These are phyloP conservation scores for Symphodus melops DNA, from an alignment of 2,113 vertebrate genomes.

Conservation along the genomic window DNA sequence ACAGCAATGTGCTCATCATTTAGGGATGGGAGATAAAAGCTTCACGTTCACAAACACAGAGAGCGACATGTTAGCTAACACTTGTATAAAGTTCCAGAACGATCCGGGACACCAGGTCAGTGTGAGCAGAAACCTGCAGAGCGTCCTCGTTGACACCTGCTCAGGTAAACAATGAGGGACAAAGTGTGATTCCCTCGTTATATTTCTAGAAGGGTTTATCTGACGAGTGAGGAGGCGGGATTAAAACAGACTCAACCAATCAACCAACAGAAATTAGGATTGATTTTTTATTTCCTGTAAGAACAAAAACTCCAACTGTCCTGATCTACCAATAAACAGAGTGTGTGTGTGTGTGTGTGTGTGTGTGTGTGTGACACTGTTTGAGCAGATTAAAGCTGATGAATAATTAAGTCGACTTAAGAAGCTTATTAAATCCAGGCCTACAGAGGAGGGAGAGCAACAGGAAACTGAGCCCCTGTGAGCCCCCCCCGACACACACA, in stretches of 20 bases:
- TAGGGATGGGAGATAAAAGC: too few relatives aligned
- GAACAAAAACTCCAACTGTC: background rate
- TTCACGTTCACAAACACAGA: too few relatives aligned
- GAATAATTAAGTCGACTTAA: slow-evolving; percentile 77
- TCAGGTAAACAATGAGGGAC: background rate
- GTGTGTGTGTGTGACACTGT: slow-evolving; percentile 31
- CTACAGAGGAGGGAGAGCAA: slow-evolving; percentile 49
- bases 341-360: background rate
- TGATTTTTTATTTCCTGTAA: background rate
- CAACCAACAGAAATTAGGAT: too few relatives aligned
- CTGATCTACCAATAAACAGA: background rate
- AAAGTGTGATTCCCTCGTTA: too few relatives aligned
- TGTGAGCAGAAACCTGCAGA: background rate
- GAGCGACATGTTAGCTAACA: background rate
- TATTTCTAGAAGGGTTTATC: too few relatives aligned
- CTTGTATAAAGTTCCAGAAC: background rate
- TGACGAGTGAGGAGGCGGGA: background rate
- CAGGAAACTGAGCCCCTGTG: slow-evolving; percentile 55
- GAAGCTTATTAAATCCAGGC: slow-evolving; percentile 71
- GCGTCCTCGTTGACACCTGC: background rate
- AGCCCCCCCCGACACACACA: slow-evolving; percentile 35
- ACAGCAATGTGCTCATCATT: too few relatives aligned
- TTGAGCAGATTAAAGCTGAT: slow-evolving; percentile 68
- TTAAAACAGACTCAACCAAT: background rate
- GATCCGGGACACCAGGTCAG: background rate